Evolutionary conservation across 1,140 invertebrate species (phyloP).

Genomic region (Agrypnia vestita): DNA sequence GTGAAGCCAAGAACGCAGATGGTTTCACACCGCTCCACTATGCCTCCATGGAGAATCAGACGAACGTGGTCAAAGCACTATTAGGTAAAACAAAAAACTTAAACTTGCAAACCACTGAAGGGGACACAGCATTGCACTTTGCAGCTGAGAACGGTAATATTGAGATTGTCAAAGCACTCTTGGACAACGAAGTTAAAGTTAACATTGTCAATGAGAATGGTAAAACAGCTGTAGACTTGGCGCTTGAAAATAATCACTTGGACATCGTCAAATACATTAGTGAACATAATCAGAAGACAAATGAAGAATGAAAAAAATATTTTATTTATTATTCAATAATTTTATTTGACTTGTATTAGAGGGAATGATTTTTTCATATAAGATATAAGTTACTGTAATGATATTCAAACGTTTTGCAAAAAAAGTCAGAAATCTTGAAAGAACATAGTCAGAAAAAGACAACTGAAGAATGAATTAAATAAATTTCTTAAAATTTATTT

Average conservation of each 20-base stretch:
- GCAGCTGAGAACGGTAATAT: neutral
- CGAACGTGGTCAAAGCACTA: neutral
- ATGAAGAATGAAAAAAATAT: too few species aligned
- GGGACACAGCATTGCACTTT: neutral
- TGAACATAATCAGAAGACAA: too few species aligned
- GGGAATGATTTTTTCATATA: too few species aligned
- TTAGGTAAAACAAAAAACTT: neutral
- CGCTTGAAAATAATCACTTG: neutral
- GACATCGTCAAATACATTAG: neutral
- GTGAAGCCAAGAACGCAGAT: neutral
- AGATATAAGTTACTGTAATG: too few species aligned
- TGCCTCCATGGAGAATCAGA: neutral
- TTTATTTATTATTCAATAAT: too few species aligned
- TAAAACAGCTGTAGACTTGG: neutral
- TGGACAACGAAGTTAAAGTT: neutral
- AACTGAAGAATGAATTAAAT: too few species aligned
- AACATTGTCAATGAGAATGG: neutral
- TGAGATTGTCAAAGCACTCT: slow-evolving; percentile 5
- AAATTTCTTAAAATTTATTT: too few species aligned
- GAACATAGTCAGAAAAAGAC: too few species aligned
- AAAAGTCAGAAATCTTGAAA: too few species aligned
- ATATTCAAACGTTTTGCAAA: too few species aligned
- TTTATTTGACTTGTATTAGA: too few species aligned
- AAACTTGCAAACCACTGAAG: neutral
- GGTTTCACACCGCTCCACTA: neutral